Conservation (phyloP, 64 coral and sea anemone genomes). For the Montipora efflorescens region DNA sequence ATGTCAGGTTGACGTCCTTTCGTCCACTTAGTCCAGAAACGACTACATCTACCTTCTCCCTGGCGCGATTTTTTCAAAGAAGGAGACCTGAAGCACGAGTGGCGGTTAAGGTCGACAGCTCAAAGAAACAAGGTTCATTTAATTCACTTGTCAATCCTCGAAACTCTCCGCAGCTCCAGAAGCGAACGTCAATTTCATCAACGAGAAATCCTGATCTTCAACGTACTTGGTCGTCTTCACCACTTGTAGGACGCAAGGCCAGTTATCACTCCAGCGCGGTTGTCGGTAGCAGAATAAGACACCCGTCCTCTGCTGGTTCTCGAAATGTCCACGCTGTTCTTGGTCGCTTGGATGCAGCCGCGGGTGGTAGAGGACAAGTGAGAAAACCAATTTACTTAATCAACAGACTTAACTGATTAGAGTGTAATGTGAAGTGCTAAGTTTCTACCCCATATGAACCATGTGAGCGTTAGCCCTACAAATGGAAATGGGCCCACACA, state of each 20-base stretch:
- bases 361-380: slow-evolving; percentile 19
- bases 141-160: not conserved
- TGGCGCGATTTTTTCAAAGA: slow-evolving; percentile 76
- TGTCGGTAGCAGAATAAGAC: not conserved
- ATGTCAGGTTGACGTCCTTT: slow-evolving; percentile 82
- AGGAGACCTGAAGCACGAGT: slow-evolving; percentile 54
- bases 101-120: slow-evolving; percentile 19
- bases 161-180: slow-evolving; percentile 41
- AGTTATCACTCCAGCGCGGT: not conserved
- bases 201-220: slow-evolving; percentile 6
- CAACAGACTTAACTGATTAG: no score
- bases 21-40: slow-evolving; percentile 87
- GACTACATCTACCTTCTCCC: slow-evolving; percentile 68
- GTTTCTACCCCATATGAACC: no score
- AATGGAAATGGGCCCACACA: no score
- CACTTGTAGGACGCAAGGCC: not conserved
- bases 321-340: slow-evolving; percentile 41
- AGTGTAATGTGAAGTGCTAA: no score
- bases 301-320: not conserved
- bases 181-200: not conserved
- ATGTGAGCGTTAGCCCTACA: no score
- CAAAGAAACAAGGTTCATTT: not conserved
- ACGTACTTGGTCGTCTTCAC: slow-evolving; percentile 8
- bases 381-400: not conserved
- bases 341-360: slow-evolving; percentile 28